phyloP scores from a whole-genome alignment of 2,797 vertebrate species.

The Coranthus polyacanthus region DNA sequence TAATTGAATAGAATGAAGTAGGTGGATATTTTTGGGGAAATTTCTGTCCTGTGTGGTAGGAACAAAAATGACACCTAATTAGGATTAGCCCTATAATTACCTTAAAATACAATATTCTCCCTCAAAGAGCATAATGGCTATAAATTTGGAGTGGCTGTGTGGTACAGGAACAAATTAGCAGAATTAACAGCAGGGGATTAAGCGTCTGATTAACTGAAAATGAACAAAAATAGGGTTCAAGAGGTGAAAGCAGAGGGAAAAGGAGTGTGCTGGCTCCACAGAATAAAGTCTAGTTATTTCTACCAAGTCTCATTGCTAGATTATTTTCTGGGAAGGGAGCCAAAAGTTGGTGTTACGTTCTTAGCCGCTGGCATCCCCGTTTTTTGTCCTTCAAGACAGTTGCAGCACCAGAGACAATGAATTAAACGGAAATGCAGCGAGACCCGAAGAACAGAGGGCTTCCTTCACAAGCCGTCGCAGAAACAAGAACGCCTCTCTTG shows the following conservation, averaged over 20 bases:
- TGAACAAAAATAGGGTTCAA: slow-evolving; percentile 60
- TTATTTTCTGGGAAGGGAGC: slow-evolving; percentile 67
- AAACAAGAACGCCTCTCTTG: background rate
- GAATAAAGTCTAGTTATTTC: slow-evolving; percentile 45
- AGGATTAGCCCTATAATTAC: slow-evolving; percentile 61
- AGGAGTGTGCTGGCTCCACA: slow-evolving; percentile 8
- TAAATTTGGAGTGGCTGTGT: slow-evolving; percentile 53
- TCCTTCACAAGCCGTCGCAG: background rate
- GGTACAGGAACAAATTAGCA: slow-evolving; percentile 52
- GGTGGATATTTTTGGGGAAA: background rate
- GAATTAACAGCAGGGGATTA: slow-evolving; percentile 62
- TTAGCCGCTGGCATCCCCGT: slow-evolving; percentile 11
- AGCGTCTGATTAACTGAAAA: slow-evolving; percentile 54
- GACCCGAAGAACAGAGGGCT: background rate
- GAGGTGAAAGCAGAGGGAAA: slow-evolving; percentile 39
- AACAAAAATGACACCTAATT: slow-evolving; percentile 55
- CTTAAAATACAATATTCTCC: slow-evolving; percentile 50
- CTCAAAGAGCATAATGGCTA: slow-evolving; percentile 23
- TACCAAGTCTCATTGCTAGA: slow-evolving; percentile 41
- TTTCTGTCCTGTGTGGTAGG: slow-evolving; percentile 31
- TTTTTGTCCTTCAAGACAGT: slow-evolving; percentile 50
- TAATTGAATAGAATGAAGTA: slow-evolving; percentile 1
- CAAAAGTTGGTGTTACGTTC: slow-evolving; percentile 42
- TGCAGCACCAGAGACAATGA: slow-evolving; percentile 13
- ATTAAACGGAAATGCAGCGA: background rate